Conservation (phyloP, 2,888 invertebrate species). For the Gastracanthus pulcherrimus region DNA sequence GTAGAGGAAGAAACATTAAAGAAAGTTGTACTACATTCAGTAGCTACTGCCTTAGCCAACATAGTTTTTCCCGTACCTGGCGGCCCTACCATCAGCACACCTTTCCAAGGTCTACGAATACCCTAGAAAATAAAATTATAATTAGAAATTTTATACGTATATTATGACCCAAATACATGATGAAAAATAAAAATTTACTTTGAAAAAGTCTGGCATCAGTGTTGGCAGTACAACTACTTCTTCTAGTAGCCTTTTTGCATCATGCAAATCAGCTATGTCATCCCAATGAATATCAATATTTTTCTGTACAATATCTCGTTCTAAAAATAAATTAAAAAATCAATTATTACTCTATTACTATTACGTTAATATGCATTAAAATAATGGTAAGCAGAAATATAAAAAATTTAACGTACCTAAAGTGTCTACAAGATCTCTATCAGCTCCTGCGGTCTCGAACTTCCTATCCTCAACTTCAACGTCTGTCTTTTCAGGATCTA, state of each 20-base stretch:
- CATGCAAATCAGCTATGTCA: conserved; percentile 93
- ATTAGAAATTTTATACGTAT: conserved; percentile 14
- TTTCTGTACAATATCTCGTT: conserved; percentile 97
- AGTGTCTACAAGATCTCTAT: conserved; percentile 95
- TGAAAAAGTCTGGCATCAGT: conserved; percentile 99
- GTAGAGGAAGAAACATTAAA: conserved; percentile 98
- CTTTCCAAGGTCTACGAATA: conserved; percentile 97
- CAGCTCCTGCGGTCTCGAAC: conserved; percentile 91
- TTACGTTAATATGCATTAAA: conserved; percentile 13
- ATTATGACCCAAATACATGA: neutral
- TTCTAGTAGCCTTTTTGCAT: conserved; percentile 93
- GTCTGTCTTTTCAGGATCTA: conserved; percentile 84
- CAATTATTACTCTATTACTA: conserved; percentile 17
- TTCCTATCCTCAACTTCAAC: conserved; percentile 86
- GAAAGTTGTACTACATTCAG: conserved; percentile 98
- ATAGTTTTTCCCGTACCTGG: conserved; percentile 97
- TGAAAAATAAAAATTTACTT: conserved; percentile 79
- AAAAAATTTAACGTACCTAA: conserved; percentile 85
- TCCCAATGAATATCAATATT: conserved; percentile 98
- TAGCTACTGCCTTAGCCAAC: conserved; percentile 98
- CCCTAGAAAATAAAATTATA: conserved; percentile 79
- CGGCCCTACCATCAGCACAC: conserved; percentile 95
- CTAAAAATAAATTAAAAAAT: conserved; percentile 76
- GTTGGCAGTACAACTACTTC: conserved; percentile 98
- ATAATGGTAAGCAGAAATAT: neutral